phyloP scores from a whole-genome alignment of 2,888 invertebrate genomes.

The Rhagonycha lutea region DNA sequence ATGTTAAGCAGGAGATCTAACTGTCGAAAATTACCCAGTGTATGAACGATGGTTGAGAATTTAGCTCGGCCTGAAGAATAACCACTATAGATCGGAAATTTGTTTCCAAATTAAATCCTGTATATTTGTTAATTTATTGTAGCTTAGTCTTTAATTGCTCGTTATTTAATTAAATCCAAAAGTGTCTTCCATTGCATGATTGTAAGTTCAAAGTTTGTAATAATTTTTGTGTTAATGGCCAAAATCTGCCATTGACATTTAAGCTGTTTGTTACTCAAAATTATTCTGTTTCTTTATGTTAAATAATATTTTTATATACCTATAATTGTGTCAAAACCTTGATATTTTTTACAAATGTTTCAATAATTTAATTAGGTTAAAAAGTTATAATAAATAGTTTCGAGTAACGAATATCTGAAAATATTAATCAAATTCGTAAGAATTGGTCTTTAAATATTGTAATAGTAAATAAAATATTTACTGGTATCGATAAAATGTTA shows the following conservation, averaged over 20 bases:
- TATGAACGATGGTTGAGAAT: no score
- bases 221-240: not conserved
- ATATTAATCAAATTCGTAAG: not conserved
- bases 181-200: not conserved
- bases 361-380: not conserved
- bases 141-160: not conserved
- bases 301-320: no score
- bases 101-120: not conserved
- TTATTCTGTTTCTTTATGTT: not conserved
- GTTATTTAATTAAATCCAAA: not conserved
- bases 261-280: not conserved
- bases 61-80: no score
- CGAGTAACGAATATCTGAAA: not conserved
- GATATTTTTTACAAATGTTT: not conserved
- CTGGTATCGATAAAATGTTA: not conserved
- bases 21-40: no score
- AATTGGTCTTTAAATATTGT: not conserved
- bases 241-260: no score
- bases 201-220: not conserved
- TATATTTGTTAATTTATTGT: not conserved
- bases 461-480: not conserved
- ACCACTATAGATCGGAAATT: not conserved
- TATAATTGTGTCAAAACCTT: not conserved
- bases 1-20: no score
- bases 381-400: not conserved